Evolutionary conservation across 1,140 invertebrate genomes (phyloP).

Genomic region (Listronotus oregonensis): DNA sequence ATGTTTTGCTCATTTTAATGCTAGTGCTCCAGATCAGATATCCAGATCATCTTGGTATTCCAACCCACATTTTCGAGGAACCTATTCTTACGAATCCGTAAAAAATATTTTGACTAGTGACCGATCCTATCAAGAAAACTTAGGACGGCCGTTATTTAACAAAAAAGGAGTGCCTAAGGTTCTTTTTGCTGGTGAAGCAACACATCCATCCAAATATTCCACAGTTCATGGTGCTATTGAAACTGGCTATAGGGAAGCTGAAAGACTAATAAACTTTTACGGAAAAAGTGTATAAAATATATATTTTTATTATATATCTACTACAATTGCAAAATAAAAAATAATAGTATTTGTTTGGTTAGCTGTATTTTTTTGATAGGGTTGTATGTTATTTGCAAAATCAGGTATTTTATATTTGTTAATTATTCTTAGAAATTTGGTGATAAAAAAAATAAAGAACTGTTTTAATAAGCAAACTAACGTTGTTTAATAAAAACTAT

Average conservation of each 20-base stretch:
- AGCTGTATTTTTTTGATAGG: too few species aligned
- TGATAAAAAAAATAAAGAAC: too few species aligned
- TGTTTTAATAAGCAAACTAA: too few species aligned
- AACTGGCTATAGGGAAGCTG: slow-evolving; percentile 77
- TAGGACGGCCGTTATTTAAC: slow-evolving; percentile 61
- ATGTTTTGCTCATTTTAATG: neutral
- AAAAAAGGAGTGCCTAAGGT: slow-evolving; percentile 55
- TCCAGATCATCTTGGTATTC: too few species aligned
- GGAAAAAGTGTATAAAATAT: slow-evolving; percentile 14
- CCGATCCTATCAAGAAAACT: slow-evolving; percentile 48
- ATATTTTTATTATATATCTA: too few species aligned
- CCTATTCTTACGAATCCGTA: slow-evolving; percentile 72
- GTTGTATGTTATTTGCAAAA: too few species aligned
- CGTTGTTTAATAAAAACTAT: too few species aligned
- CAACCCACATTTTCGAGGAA: slow-evolving; percentile 70
- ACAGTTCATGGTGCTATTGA: slow-evolving; percentile 83
- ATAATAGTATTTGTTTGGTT: too few species aligned
- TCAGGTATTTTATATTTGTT: too few species aligned
- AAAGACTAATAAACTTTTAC: slow-evolving; percentile 57
- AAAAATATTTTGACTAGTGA: slow-evolving; percentile 59
- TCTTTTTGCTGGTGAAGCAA: slow-evolving; percentile 75
- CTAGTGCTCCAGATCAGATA: too few species aligned
- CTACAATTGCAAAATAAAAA: too few species aligned
- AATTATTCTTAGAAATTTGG: too few species aligned
- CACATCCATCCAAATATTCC: slow-evolving; percentile 69